Evolutionary conservation across 2,888 invertebrate genomes (phyloP).

Genomic region (Drosophila conformis): DNA sequence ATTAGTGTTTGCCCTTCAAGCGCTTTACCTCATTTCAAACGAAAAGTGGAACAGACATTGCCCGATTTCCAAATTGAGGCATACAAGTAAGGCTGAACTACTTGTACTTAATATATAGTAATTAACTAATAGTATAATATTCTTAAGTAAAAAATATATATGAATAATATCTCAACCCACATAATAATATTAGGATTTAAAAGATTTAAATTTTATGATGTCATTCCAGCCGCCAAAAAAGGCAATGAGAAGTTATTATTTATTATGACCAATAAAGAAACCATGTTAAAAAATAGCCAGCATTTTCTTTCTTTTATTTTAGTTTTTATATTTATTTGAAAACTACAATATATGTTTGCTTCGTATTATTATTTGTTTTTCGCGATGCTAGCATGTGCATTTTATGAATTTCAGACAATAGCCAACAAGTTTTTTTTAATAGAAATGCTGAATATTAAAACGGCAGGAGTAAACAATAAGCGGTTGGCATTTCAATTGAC

Average conservation of each 20-base stretch:
- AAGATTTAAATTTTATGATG: not conserved
- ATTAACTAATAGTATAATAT: not conserved
- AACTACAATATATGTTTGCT: not conserved
- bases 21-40: conserved; percentile 23
- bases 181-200: not conserved
- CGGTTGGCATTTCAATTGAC: not conserved
- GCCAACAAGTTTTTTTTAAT: not conserved
- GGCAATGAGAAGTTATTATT: not conserved
- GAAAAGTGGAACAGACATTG: not conserved
- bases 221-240: not conserved
- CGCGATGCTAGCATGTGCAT: conserved; percentile 46
- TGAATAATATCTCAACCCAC: not conserved
- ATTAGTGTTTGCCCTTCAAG: conserved; percentile 10
- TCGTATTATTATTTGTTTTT: not conserved
- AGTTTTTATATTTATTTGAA: not conserved
- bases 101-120: not conserved
- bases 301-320: not conserved
- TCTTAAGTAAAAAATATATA: not conserved
- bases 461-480: not conserved
- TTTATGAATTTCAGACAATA: conserved; percentile 51
- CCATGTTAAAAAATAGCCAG: not conserved
- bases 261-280: not conserved
- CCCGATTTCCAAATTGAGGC: not conserved
- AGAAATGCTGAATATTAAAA: not conserved
- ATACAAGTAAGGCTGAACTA: not conserved